These are phyloP conservation scores for Sphaerodactylus townsendi DNA, from an alignment of 2,113 vertebrate genomes.

Conservation along the genomic window DNA sequence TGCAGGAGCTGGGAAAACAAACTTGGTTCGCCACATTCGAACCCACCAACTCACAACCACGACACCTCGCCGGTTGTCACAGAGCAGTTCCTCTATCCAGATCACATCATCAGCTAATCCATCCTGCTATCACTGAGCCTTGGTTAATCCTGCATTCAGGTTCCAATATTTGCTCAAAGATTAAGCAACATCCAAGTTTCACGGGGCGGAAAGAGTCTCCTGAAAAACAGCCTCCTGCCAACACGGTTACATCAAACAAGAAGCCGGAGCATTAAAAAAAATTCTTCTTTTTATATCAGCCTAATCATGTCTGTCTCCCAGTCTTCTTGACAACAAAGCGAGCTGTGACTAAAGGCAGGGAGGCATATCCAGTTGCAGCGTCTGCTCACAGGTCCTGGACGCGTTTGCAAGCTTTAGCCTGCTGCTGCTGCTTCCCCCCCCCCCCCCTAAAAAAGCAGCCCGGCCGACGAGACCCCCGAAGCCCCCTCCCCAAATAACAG, in stretches of 20 bases:
- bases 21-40: too few species aligned
- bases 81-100: constrained; percentile 20
- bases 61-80: too few species aligned
- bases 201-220: constrained; percentile 41
- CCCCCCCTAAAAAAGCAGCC: background rate
- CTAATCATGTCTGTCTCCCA: background rate
- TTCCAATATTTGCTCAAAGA: constrained; percentile 59
- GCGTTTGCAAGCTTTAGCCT: background rate
- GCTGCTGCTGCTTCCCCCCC: background rate
- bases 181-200: constrained; percentile 51
- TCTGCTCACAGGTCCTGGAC: constrained; percentile 9
- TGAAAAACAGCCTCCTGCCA: background rate
- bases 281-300: background rate
- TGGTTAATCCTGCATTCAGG: constrained; percentile 35
- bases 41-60: too few species aligned
- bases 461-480: constrained; percentile 14
- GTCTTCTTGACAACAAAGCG: background rate
- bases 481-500: background rate
- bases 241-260: too few species aligned
- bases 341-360: too few species aligned
- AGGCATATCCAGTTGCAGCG: background rate
- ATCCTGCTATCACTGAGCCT: background rate
- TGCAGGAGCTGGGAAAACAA: too few species aligned
- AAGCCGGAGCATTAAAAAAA: too few species aligned
- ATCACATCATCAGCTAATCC: constrained; percentile 28